phyloP scores from a whole-genome alignment of 2,113 vertebrate species.

The Camelus bactrianus region DNA sequence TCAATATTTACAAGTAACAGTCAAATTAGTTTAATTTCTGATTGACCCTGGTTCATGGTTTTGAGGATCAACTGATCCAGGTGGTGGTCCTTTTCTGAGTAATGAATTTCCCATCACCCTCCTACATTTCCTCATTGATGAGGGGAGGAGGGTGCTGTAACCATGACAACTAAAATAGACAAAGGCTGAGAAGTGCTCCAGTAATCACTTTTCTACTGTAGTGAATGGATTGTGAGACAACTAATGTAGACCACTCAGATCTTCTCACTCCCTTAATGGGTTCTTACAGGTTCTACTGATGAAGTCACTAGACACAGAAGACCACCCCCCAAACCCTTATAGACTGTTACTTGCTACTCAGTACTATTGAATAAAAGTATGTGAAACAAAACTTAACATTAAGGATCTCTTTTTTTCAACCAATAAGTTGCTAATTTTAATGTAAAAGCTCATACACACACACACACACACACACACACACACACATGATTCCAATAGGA shows the following conservation, averaged over 20 bases:
- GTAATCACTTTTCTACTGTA: background rate
- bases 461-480: no score
- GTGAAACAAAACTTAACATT: background rate
- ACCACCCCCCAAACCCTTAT: background rate
- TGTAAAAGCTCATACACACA: no score
- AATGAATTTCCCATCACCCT: background rate
- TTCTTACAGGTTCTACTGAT: background rate
- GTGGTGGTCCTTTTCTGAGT: background rate
- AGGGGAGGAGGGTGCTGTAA: background rate
- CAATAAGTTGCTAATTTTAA: background rate
- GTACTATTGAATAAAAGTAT: background rate
- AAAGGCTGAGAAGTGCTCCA: background rate
- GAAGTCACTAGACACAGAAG: background rate
- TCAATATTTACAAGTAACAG: conserved; percentile 15
- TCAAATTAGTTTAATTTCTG: conserved; percentile 1
- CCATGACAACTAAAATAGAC: background rate
- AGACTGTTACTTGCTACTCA: background rate
- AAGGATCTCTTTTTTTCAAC: background rate
- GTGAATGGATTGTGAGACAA: background rate
- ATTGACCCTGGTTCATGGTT: background rate
- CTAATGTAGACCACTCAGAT: background rate
- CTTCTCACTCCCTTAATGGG: background rate
- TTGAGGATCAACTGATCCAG: background rate
- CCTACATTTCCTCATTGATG: background rate
- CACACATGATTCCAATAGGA: no score